These are phyloP conservation scores for Saccopteryx leptura DNA, from an alignment of 2,113 vertebrate genomes.

Conservation along the genomic window DNA sequence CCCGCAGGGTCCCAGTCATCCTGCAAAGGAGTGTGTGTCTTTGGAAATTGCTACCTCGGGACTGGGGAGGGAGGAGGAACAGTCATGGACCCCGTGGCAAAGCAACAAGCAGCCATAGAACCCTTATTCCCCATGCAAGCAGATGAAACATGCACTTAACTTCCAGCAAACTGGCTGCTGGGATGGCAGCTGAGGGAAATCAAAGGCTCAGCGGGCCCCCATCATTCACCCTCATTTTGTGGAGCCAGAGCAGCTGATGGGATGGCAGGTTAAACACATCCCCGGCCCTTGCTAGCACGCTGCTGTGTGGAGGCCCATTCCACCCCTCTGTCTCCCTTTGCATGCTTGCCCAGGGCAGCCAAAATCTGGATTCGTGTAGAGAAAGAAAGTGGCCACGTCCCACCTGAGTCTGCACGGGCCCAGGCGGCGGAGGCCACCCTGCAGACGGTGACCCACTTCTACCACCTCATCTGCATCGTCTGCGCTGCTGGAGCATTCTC, in stretches of 20 bases:
- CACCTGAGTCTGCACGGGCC: constrained; percentile 5
- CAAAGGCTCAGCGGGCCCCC: constrained; percentile 88
- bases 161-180: constrained; percentile 88
- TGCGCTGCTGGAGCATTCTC: constrained; percentile 60
- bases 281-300: constrained; percentile 67
- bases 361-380: constrained; percentile 78
- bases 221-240: constrained; percentile 89
- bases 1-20: background rate
- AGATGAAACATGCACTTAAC: constrained; percentile 89
- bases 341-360: constrained; percentile 76
- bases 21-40: background rate
- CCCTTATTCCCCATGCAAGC: constrained; percentile 76
- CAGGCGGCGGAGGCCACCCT: constrained; percentile 61
- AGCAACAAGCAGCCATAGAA: constrained; percentile 55
- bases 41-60: background rate
- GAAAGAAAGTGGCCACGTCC: constrained; percentile 71
- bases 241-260: constrained; percentile 85
- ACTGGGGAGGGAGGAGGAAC: background rate
- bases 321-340: constrained; percentile 71
- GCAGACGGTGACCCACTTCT: constrained; percentile 60
- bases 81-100: background rate
- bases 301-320: constrained; percentile 79
- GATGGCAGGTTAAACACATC: constrained; percentile 86
- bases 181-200: constrained; percentile 88
- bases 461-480: constrained; percentile 58